A percentile compares a stretch with the other conserved stretches of the same genome.
Evolutionary conservation across 2,888 invertebrate genomes (phyloP).

Genomic region (Metalampra italica): DNA sequence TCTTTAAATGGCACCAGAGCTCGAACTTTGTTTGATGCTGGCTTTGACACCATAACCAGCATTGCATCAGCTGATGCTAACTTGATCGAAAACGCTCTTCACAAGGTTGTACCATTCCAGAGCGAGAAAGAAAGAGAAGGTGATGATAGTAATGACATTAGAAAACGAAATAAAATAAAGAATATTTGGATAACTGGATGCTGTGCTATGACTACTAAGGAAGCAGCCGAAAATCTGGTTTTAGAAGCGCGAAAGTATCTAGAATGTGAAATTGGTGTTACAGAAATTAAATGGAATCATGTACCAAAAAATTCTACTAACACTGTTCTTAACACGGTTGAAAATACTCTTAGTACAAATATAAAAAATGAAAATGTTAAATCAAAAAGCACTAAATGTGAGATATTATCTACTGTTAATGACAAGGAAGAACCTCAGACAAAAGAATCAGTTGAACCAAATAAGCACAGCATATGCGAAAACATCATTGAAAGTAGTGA

Average conservation of each 20-base stretch:
- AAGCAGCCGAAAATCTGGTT: conserved; percentile 89
- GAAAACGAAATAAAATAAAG: conserved; percentile 82
- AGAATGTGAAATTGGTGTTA: conserved; percentile 85
- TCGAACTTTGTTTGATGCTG: conserved; percentile 88
- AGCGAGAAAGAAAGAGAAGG: conserved; percentile 86
- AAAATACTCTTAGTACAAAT: neutral
- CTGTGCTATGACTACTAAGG: conserved; percentile 86
- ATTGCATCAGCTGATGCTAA: conserved; percentile 86
- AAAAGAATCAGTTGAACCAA: neutral
- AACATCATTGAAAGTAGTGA: neutral
- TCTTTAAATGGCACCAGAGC: conserved; percentile 91
- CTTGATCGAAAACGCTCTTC: conserved; percentile 86
- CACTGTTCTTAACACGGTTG: neutral
- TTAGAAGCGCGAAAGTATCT: conserved; percentile 86
- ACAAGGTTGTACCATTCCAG: conserved; percentile 90
- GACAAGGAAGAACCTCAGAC: neutral
- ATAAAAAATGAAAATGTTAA: neutral
- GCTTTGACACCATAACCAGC: conserved; percentile 86
- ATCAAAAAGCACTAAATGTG: neutral
- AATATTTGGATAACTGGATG: conserved; percentile 89
- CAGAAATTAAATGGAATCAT: conserved; percentile 82
- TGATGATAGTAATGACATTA: conserved; percentile 82
- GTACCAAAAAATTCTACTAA: neutral
- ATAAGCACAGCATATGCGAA: neutral
- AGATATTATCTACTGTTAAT: neutral